Percentiles rank a stretch among this genome's conserved stretches.
phyloP scores from a whole-genome alignment of 1,140 invertebrate genomes.

The Drosophila hydei region DNA sequence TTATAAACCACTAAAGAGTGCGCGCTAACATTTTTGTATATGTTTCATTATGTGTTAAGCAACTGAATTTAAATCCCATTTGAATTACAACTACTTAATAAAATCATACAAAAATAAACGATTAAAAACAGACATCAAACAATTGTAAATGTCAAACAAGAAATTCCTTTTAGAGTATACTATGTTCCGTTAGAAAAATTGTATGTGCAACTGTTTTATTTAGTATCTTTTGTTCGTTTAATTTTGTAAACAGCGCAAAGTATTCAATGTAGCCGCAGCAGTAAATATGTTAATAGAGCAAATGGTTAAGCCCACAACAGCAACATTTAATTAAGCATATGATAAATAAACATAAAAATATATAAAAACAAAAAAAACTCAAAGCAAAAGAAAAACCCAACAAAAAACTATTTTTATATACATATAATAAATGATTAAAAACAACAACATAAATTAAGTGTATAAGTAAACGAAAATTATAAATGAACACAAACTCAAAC shows the following conservation, averaged over 20 bases:
- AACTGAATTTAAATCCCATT: constrained; percentile 37
- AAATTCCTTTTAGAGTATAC: constrained; percentile 23
- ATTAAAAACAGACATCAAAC: constrained; percentile 1
- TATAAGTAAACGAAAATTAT: constrained; percentile 69
- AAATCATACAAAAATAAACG: constrained; percentile 10
- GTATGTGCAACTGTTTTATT: constrained; percentile 31
- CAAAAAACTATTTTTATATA: constrained; percentile 80
- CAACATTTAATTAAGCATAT: constrained; percentile 82
- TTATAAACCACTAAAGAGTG: constrained; percentile 50
- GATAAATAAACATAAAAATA: constrained; percentile 52
- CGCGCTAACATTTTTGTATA: constrained; percentile 63
- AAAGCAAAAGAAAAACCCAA: neutral
- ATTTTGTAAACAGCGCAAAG: constrained; percentile 54
- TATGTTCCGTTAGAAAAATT: constrained; percentile 31
- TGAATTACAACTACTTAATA: constrained; percentile 32
- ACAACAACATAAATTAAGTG: constrained; percentile 34
- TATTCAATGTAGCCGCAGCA: constrained; percentile 58
- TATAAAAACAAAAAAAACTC: constrained; percentile 28
- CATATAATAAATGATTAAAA: constrained; percentile 37
- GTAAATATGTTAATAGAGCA: constrained; percentile 55
- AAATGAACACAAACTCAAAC: constrained; percentile 36
- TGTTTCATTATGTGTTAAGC: constrained; percentile 70
- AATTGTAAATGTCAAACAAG: constrained; percentile 23
- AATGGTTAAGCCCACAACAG: constrained; percentile 64
- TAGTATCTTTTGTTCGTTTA: constrained; percentile 26